Evolutionary conservation across 2,113 vertebrate genomes (phyloP), one percentile per base, ranked within the genome.

Genomic region (Aphyosemion australe): DNA sequence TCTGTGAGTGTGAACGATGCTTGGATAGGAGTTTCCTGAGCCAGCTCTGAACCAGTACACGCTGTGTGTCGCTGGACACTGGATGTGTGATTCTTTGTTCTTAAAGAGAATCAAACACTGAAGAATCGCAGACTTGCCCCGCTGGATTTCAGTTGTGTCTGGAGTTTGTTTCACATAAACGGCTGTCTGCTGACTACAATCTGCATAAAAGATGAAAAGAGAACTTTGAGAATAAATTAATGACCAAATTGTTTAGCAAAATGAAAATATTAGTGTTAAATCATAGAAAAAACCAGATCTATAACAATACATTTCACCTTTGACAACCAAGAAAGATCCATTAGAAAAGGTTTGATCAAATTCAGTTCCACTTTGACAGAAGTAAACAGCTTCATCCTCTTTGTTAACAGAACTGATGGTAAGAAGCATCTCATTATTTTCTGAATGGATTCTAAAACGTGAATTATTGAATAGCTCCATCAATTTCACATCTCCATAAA

Each of bases 1-100:
- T 0, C 41, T 2, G 1, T 51, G 15, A 65, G 54, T 78, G 65
- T 80, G 81, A 68, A 89, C 32, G 8, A 78, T 1, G 0, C 52
- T 26, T 37, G 71, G 64, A 15, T 58, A 16, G 4, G 47, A 64
- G 45, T 45, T 19, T 69, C 19, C 57, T 56, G 71, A 56, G 54
- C 45, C 76, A 49, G 56, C 8, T 48, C 57, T 78, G 61, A 85
- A 78, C 83, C 74, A 85, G 68, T 53, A 39, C 26, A 83, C 70
- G 5, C 14, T 58, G 43, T 0, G 18, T 21, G 60, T 46, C 14
- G 7, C 47, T 12, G 73, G 70, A 77, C 76, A 88, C 58, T 58
- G 16, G 13, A 5, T 26, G 15, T 5, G 12, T 59, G 5, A 52
- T 16, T 60, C 32, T 64, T 58, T 51, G 7, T n/a, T 51, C 43